phyloP scores from a whole-genome alignment of 2,113 vertebrate genomes.

The Hippocampus abdominalis region DNA sequence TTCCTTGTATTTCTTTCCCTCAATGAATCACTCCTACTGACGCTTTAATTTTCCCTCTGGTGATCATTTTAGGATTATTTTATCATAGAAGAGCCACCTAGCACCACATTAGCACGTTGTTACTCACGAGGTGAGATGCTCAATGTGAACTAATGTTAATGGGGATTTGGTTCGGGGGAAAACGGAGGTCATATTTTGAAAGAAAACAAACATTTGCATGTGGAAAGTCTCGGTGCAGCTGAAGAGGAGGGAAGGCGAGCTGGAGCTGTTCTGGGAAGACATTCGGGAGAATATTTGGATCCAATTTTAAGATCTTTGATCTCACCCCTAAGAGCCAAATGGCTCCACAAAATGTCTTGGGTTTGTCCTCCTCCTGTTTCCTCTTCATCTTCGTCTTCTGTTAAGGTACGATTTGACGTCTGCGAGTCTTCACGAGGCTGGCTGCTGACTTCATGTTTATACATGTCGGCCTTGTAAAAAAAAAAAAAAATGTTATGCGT shows the following conservation, averaged over 20 bases:
- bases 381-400: not conserved
- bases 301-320: constrained; percentile 10
- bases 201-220: constrained; percentile 11
- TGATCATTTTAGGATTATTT: too few relatives aligned
- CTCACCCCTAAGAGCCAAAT: constrained; percentile 13
- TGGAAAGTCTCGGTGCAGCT: constrained; percentile 10
- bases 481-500: constrained; percentile 20
- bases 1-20: too few relatives aligned
- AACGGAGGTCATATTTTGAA: constrained; percentile 2
- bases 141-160: not conserved
- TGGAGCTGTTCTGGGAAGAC: constrained; percentile 24
- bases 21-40: too few relatives aligned
- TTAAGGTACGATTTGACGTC: not conserved
- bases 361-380: not conserved
- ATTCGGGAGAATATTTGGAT: not conserved
- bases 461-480: constrained; percentile 3
- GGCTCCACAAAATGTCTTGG: not conserved
- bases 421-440: constrained; percentile 18
- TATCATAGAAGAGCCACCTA: too few relatives aligned
- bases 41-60: too few relatives aligned
- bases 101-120: not conserved
- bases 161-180: not conserved
- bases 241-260: not conserved
- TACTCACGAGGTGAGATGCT: not conserved
- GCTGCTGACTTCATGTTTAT: constrained; percentile 22